Base-by-base conservation (phyloP, 2,797 vertebrate genomes). In the Danio albolineatus region DNA sequence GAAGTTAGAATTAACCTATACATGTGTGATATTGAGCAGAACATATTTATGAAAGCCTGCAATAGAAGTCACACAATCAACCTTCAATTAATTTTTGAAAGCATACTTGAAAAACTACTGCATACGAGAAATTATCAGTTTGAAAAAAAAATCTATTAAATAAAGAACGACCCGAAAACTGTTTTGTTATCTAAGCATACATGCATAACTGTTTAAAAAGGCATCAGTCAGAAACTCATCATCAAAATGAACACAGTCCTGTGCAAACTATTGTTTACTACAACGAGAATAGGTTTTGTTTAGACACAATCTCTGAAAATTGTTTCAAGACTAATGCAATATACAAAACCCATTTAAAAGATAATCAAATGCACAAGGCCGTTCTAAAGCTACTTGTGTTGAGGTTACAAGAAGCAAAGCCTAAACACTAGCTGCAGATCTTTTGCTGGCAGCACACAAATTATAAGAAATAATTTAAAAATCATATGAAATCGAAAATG, bases 341-440 rank as follows among this genome's bases (percentile, higher is more conserved):
- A 81, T 51, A 80, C 16, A 71, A 79, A 85, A 79, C 73, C 61
- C 41, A 83, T 66, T 65, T 81, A 82, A 79, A 85, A 76, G 65
- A 78, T 82, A 81, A 84, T 82, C 54, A 81, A 67, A 61, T 49
- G 61, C 70, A 69, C 78, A 83, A 67, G 76, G 66, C 17, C 49
- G 60, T 39, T 19, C 21, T 41, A 69, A 69, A 56, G 53, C 65
- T 53, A 74, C 74, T 73, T 76, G 53, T 83, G 78, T 73, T 82
- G 56, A 36, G 70, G 59, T 62, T 53, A 76, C 54, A 57, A 74
- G 65, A 59, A n/a, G 62, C 51, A 56, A 2, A 76, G 51, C 10
- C 43, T 46, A 53, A 38, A 69, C 38, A 38, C 16, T 39, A 10
- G 6, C 67, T 4, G 10, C 10, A 53, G 53, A 53, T 53, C 28